These are phyloP conservation scores for Brachyalestes nurse DNA, from an alignment of 2,797 vertebrate species.

Conservation along the genomic window DNA sequence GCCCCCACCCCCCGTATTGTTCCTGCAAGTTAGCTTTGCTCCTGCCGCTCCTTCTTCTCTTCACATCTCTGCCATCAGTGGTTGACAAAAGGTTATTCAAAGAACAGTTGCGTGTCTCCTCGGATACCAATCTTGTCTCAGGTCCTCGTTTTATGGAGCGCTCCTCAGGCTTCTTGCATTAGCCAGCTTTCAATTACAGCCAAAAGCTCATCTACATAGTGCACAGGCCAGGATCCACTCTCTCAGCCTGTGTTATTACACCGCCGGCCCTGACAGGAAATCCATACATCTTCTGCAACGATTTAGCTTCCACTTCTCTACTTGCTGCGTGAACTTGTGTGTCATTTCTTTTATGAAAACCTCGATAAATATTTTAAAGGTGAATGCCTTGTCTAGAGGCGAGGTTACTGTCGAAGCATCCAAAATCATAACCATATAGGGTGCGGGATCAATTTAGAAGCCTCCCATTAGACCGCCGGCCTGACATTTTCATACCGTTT, in stretches of 20 bases:
- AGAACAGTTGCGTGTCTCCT: slow-evolving; percentile 50
- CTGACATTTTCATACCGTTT: slow-evolving; percentile 48
- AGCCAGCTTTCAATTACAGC: slow-evolving; percentile 66
- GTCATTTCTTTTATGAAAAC: slow-evolving; percentile 58
- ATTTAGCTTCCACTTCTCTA: slow-evolving; percentile 70
- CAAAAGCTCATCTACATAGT: slow-evolving; percentile 75
- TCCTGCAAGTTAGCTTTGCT: slow-evolving; percentile 57
- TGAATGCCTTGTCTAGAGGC: slow-evolving; percentile 53
- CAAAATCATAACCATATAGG: slow-evolving; percentile 52
- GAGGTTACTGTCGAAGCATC: slow-evolving; percentile 58
- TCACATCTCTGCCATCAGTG: slow-evolving; percentile 50
- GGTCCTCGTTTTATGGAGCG: slow-evolving; percentile 55
- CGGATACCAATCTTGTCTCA: slow-evolving; percentile 37
- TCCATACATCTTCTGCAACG: slow-evolving; percentile 77
- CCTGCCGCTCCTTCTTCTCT: slow-evolving; percentile 47
- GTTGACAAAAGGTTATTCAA: slow-evolving; percentile 54
- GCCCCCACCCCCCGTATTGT: slow-evolving; percentile 53
- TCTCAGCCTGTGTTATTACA: slow-evolving; percentile 73
- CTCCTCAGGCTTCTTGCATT: slow-evolving; percentile 54
- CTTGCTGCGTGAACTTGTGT: slow-evolving; percentile 58
- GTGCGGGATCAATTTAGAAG: slow-evolving; percentile 46
- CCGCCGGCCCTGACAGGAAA: slow-evolving; percentile 75
- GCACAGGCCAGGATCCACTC: slow-evolving; percentile 62
- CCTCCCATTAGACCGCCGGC: slow-evolving; percentile 26
- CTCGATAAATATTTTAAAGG: slow-evolving; percentile 59